Evolutionary conservation across 2,888 invertebrate species (phyloP).

Genomic region (Plebejus anna): DNA sequence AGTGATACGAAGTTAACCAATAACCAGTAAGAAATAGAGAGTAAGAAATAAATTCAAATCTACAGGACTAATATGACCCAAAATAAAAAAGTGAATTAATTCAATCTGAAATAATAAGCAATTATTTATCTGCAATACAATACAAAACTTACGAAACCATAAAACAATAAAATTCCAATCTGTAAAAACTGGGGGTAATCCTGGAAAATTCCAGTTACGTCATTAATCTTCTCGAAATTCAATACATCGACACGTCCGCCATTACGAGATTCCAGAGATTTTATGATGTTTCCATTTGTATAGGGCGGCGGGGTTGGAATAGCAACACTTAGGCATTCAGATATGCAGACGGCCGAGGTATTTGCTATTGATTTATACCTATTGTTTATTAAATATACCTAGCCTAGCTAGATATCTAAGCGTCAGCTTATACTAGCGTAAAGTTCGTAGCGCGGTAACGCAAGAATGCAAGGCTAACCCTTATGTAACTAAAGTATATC

Average conservation of each 20-base stretch:
- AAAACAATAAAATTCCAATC: slow-evolving; percentile 13
- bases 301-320: slow-evolving; percentile 61
- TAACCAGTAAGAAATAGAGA: too few species aligned
- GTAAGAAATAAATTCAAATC: too few species aligned
- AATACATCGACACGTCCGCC: slow-evolving; percentile 71
- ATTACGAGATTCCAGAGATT: slow-evolving; percentile 62
- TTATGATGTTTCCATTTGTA: slow-evolving; percentile 67
- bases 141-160: neutral
- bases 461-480: neutral
- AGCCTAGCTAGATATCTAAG: neutral
- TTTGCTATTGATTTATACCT: slow-evolving; percentile 45
- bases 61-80: too few species aligned
- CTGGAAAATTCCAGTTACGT: slow-evolving; percentile 62
- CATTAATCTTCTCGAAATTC: slow-evolving; percentile 77
- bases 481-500: neutral
- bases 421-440: neutral
- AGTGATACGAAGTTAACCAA: too few species aligned
- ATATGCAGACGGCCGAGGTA: slow-evolving; percentile 67
- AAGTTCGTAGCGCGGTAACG: neutral
- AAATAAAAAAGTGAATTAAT: too few species aligned
- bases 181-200: neutral
- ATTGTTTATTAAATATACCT: slow-evolving; percentile 24
- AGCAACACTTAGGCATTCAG: slow-evolving; percentile 63
- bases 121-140: neutral
- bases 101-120: neutral